Conservation (phyloP, 2,797 vertebrate species). For the Hoplostethus atlanticus region DNA sequence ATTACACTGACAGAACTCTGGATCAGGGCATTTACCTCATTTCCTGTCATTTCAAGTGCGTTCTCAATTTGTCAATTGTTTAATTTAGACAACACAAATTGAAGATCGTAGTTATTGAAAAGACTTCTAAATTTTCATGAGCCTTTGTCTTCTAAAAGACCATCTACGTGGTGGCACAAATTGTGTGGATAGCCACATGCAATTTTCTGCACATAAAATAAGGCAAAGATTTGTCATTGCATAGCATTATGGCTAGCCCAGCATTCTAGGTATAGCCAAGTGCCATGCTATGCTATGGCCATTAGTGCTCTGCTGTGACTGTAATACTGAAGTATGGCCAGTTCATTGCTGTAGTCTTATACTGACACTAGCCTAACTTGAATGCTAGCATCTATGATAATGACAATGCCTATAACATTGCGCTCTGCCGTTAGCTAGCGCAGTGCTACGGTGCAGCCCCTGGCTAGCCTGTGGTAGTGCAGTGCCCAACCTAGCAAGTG, state of each 20-base stretch:
- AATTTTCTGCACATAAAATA: conserved; percentile 30
- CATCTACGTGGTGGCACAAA: conserved; percentile 41
- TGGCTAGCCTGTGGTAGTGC: conserved; percentile 14
- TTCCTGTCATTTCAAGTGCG: conserved; percentile 66
- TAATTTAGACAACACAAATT: conserved; percentile 48
- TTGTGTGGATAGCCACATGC: conserved; percentile 48
- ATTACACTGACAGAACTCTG: conserved; percentile 86
- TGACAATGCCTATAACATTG: conserved; percentile 27
- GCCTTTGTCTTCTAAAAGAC: conserved; percentile 39
- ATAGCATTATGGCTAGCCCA: conserved; percentile 38
- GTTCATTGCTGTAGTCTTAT: conserved; percentile 43
- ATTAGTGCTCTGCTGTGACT: conserved; percentile 37
- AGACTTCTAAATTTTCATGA: conserved; percentile 11
- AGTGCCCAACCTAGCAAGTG: conserved; percentile 37
- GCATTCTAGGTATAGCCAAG: conserved; percentile 25
- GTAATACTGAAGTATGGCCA: conserved; percentile 48
- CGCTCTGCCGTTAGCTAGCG: conserved; percentile 37
- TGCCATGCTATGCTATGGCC: conserved; percentile 37
- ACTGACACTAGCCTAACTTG: conserved; percentile 6
- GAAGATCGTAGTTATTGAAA: conserved; percentile 25
- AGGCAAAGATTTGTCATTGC: conserved; percentile 26
- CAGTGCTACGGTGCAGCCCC: conserved; percentile 14
- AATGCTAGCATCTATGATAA: conserved; percentile 39
- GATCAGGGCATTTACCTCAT: conserved; percentile 52
- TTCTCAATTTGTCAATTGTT: conserved; percentile 33